Evolutionary conservation across 2,888 invertebrate genomes (phyloP), one percentile per base, ranked within the genome.

Genomic region (Anthophora plumipes): DNA sequence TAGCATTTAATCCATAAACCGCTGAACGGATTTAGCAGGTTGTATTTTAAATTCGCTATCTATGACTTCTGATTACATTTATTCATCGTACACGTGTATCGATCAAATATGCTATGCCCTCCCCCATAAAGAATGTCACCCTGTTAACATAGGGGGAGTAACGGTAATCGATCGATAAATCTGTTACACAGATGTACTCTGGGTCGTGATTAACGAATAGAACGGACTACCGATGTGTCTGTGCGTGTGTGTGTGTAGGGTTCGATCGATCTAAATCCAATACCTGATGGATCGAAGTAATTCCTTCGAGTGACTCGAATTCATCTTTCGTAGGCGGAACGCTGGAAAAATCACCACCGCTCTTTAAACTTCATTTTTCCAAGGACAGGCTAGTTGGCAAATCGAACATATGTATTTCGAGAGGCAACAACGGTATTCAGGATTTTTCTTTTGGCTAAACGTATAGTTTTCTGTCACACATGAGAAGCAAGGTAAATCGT

Each of bases 341-440:
- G 12, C 50, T 52, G 31, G 87, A 89, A n/a, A 90, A 85, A 59
- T 91, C 90, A 8, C 91, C 91, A 8, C 91, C 91, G 8, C 91
- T 90, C 11, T 92, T 92, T 59, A 90, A 91, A 55, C 85, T 92
- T 55, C 91, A 91, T 60, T 92, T 92, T 75, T 86, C 91, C 9
- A 90, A 84, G 73, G 85, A 89, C 37, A 89, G 83, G 54, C 88
- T 90, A 81, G 87, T 82, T 54, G 91, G 92, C 12, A 88, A 88
- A 74, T 92, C 92, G 14, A 84, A 89, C 73, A 74, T 86, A 69
- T 83, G 83, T 48, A 41, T 77, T 39, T 85, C 89, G 6, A 91
- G 86, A 77, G n/a, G n/a, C n/a, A 69, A 84, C 67, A 88, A 89
- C 55, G 90, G 92, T 92, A 90, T 69, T 17, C n/a, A 4, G 31